These are phyloP conservation scores for Eledone cirrhosa DNA, from an alignment of 2,888 invertebrate genomes.

Conservation along the genomic window DNA sequence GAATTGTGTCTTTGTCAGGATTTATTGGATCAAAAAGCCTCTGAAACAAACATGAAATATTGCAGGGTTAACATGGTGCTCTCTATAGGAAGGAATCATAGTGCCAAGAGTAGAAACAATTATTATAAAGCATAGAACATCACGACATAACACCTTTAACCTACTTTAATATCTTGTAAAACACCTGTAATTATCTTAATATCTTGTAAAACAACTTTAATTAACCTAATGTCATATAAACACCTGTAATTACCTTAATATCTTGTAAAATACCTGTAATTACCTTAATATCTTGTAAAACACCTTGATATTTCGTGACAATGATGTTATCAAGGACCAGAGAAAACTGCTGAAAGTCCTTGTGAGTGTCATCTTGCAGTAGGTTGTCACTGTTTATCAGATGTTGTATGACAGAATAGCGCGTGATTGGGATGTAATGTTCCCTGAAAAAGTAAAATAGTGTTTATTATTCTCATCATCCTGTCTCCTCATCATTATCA, in stretches of 20 bases:
- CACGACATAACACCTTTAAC: neutral
- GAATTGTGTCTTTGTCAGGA: constrained; percentile 65
- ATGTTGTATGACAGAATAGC: constrained; percentile 57
- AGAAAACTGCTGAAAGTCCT: constrained; percentile 60
- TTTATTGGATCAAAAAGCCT: constrained; percentile 64
- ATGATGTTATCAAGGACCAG: constrained; percentile 60
- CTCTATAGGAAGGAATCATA: neutral
- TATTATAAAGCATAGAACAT: neutral
- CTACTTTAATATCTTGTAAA: neutral
- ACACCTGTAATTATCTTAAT: neutral
- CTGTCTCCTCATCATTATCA: no score
- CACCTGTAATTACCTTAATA: no score
- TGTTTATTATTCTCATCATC: no score
- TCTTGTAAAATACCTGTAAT: no score
- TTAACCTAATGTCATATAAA: no score
- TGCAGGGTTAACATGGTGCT: no score
- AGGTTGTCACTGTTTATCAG: constrained; percentile 57
- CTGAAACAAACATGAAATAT: constrained; percentile 44
- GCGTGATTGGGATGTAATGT: constrained; percentile 61
- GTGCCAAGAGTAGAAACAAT: neutral
- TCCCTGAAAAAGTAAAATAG: constrained; percentile 49
- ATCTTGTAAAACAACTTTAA: neutral
- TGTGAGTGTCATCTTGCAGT: constrained; percentile 49
- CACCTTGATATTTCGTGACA: constrained; percentile 61
- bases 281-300: constrained; percentile 63